Evolutionary conservation across 1,140 invertebrate genomes (phyloP), one percentile per base, ranked within the genome.

Genomic region (Plutomurus gul): DNA sequence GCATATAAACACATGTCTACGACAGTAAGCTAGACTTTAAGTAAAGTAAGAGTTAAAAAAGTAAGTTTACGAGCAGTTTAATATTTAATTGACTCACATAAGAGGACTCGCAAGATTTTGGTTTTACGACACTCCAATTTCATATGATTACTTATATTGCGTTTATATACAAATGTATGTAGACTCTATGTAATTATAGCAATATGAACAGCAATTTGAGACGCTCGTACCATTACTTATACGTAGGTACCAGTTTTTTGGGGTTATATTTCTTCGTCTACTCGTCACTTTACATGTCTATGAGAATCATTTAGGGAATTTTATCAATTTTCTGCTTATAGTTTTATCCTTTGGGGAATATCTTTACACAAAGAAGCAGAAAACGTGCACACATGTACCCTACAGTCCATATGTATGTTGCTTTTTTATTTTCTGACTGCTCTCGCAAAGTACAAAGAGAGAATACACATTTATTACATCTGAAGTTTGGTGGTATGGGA

Each of bases 21-120:
- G n/a, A n/a, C n/a, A n/a, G 8, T 65, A 18, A 65, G 56, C 56
- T 65, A 11, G 30, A 13, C 27, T 30, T n/a, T 60, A 30, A 33
- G 20, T 60, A 16, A 65, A 4, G 30, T 49, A 49, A 49, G 20
- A 33, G 56, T 65, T n/a, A n/a, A 65, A 65, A 65, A 65, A 65
- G 27, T 65, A 65, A 65, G 56, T 65, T 65, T 65, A 65, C 27
- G 10, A 7, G 27, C 56, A 65, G 56, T 65, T 65, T 65, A 65
- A 65, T 65, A 65, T 65, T 65, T 65, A 65, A 65, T 65, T 65
- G 56, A 65, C 56, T 65, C 56, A 65, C 56, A 65, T 65, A 65
- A 33, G 56, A 65, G n/a, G 56, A 65, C 56, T 65, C 27, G 56
- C 56, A 33, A 65, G 56, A 30, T 65, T 65, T 65, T 65, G 27